A percentile compares a stretch with the other conserved stretches of the same genome.
phyloP scores from a whole-genome alignment of 2,113 vertebrate species.

The Coracopsis vasa region DNA sequence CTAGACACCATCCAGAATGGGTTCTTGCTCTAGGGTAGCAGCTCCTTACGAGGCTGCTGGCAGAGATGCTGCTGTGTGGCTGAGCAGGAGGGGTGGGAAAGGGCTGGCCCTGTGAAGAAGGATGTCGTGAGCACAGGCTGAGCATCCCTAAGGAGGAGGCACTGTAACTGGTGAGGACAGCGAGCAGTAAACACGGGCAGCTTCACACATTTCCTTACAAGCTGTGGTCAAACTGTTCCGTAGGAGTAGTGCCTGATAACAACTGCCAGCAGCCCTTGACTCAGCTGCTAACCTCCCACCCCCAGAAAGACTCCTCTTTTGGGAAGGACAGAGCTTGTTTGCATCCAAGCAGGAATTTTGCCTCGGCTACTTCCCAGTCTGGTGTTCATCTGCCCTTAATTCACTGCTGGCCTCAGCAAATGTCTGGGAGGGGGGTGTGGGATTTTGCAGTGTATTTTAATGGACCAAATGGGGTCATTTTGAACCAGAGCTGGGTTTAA shows the following conservation, averaged over 20 bases:
- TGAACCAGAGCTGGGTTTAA: background rate
- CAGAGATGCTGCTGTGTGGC: background rate
- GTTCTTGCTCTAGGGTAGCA: background rate
- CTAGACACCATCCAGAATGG: background rate
- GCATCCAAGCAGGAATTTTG: background rate
- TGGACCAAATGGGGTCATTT: background rate
- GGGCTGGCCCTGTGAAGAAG: background rate
- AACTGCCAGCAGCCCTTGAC: constrained; percentile 19
- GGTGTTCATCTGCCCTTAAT: background rate
- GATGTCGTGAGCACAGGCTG: background rate
- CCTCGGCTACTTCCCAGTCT: background rate
- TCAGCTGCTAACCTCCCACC: background rate
- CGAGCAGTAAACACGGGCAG: background rate
- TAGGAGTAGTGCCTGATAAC: background rate
- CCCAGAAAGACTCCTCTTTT: background rate
- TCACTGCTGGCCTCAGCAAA: background rate
- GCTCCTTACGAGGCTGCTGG: background rate
- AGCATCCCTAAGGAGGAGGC: background rate
- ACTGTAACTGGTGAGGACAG: background rate
- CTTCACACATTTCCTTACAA: background rate
- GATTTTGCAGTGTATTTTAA: background rate
- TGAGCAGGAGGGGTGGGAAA: background rate
- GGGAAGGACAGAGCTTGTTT: background rate
- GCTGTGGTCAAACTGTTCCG: background rate
- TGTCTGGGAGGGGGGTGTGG: background rate